A percentile compares a stretch with the other conserved stretches of the same genome.
These are phyloP conservation scores for Callithrix jacchus DNA, from an alignment of 2,113 vertebrate genomes.

Conservation along the genomic window DNA sequence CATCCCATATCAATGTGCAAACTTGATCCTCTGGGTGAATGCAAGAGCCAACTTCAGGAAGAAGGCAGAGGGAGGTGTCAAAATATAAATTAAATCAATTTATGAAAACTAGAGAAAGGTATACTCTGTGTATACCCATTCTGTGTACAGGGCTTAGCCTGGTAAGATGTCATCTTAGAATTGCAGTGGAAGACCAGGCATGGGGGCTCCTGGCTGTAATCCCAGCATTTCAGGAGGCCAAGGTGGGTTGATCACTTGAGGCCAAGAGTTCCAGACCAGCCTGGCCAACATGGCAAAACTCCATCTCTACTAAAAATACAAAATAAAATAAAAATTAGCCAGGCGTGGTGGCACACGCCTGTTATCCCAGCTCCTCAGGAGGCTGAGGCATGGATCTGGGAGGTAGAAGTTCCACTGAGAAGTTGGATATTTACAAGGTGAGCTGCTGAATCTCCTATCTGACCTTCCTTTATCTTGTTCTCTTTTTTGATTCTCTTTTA, in stretches of 20 bases:
- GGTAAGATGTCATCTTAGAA: not conserved
- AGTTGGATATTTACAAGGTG: not conserved
- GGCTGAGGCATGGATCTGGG: too few relatives aligned
- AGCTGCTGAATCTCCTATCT: not conserved
- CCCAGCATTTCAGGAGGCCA: not conserved
- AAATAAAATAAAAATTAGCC: too few relatives aligned
- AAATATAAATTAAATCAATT: not conserved
- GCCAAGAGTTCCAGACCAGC: not conserved
- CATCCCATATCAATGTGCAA: fast-evolving
- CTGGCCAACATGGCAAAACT: not conserved
- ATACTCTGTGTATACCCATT: not conserved
- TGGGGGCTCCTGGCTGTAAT: not conserved
- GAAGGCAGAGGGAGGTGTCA: not conserved
- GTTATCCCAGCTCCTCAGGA: too few relatives aligned
- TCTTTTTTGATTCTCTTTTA: not conserved
- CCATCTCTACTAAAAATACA: not conserved
- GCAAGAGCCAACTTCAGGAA: not conserved
- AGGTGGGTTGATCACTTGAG: not conserved
- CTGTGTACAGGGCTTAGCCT: not conserved
- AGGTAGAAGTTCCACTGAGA: too few relatives aligned
- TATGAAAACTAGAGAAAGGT: not conserved
- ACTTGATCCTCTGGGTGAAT: not conserved
- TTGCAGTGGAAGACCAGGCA: not conserved
- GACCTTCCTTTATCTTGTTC: not conserved
- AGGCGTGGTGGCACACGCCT: too few relatives aligned